phyloP scores from a whole-genome alignment of 2,797 vertebrate species.

The Tenualosa thibaudeaui region DNA sequence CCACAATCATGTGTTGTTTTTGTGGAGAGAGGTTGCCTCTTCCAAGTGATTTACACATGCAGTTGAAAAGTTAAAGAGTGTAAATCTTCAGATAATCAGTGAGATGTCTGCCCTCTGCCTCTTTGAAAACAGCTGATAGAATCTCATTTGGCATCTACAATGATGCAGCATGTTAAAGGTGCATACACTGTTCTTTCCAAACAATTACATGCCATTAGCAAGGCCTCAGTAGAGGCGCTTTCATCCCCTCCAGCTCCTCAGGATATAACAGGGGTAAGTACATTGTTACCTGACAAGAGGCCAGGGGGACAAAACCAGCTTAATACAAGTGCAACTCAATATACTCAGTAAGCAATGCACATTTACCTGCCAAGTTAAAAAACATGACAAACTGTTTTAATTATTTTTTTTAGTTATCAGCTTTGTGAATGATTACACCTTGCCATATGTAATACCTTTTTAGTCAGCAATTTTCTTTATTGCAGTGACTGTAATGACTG shows the following conservation, averaged over 20 bases:
- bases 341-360: background rate
- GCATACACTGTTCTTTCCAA: conserved; percentile 14
- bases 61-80: conserved; percentile 31
- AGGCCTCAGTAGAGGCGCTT: conserved; percentile 1
- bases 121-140: conserved; percentile 33
- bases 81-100: conserved; percentile 29
- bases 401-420: background rate
- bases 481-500: too few relatives aligned
- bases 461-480: background rate
- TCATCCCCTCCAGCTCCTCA: background rate
- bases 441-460: background rate
- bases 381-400: background rate
- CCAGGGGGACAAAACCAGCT: background rate
- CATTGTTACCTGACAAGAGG: conserved; percentile 11
- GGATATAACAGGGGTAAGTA: background rate
- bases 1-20: conserved; percentile 25
- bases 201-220: conserved; percentile 29
- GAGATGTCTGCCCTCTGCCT: conserved; percentile 27
- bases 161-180: conserved; percentile 15
- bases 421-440: background rate
- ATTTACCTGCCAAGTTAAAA: background rate
- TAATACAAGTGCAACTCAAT: background rate
- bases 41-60: conserved; percentile 30
- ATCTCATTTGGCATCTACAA: conserved; percentile 34
- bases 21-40: conserved; percentile 32